These are phyloP conservation scores for Aphelenchoides avenae DNA, from an alignment of 1,140 invertebrate species.

Conservation along the genomic window DNA sequence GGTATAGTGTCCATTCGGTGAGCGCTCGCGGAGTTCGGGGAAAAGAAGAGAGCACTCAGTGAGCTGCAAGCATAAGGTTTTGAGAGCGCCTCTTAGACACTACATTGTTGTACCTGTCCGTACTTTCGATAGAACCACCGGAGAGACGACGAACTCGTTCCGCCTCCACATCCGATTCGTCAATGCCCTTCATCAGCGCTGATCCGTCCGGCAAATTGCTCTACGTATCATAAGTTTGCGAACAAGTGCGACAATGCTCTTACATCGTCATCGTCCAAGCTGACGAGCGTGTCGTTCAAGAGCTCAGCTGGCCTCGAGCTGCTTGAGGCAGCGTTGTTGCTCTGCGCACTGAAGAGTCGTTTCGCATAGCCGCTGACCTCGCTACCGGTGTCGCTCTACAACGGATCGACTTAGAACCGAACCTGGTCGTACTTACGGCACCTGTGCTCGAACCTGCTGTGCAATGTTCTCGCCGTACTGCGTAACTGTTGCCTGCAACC, in stretches of 20 bases:
- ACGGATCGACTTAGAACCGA: conserved; percentile 3
- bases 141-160: conserved; percentile 19
- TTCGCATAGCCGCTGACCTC: conserved; percentile 28
- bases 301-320: background rate
- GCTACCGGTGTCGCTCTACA: conserved; percentile 37
- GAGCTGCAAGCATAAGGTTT: conserved; percentile 6
- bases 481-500: conserved; percentile 26
- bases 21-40: conserved; percentile 1
- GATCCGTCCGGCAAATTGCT: conserved; percentile 4
- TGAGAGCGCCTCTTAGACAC: background rate
- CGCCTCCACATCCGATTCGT: conserved; percentile 8
- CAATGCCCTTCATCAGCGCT: conserved; percentile 2
- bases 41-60: conserved; percentile 21
- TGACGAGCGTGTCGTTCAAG: conserved; percentile 15
- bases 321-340: conserved; percentile 3
- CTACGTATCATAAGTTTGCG: conserved; percentile 9
- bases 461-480: conserved; percentile 41
- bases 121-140: conserved; percentile 30
- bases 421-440: conserved; percentile 14
- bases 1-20: conserved; percentile 21
- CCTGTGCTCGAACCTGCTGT: conserved; percentile 30
- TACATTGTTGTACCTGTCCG: conserved; percentile 15
- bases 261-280: conserved; percentile 24
- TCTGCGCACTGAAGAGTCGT: conserved; percentile 4
- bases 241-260: background rate